phyloP scores from a whole-genome alignment of 2,888 invertebrate species.

The Rhingia campestris region DNA sequence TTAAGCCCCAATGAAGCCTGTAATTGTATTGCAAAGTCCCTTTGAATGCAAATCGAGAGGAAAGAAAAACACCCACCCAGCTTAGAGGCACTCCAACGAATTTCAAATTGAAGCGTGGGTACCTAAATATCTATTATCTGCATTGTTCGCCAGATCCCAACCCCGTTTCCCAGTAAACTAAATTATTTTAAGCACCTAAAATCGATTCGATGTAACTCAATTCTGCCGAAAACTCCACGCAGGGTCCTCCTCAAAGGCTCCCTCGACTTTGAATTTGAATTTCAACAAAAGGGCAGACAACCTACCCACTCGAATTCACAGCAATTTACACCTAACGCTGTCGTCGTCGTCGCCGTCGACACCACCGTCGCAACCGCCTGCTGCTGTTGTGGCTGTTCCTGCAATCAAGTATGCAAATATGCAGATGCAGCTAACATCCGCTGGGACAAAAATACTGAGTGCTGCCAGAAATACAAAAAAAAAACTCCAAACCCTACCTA shows the following conservation, averaged over 20 bases:
- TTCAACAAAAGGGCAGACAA: slow-evolving; percentile 60
- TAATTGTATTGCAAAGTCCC: too few species aligned
- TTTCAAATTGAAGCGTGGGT: background rate
- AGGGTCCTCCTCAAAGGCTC: background rate
- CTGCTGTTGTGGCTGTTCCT: slow-evolving; percentile 59
- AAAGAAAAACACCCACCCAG: too few species aligned
- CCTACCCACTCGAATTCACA: slow-evolving; percentile 47
- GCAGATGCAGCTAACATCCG: slow-evolving; percentile 74
- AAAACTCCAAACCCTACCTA: slow-evolving; percentile 26
- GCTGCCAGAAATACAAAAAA: slow-evolving; percentile 15
- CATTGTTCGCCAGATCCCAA: background rate
- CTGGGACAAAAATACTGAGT: slow-evolving; percentile 65
- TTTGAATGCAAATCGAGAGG: too few species aligned
- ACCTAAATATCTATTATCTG: background rate
- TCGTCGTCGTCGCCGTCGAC: slow-evolving; percentile 29
- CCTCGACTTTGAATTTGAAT: slow-evolving; percentile 21
- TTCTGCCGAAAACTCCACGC: slow-evolving; percentile 43
- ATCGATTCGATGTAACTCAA: slow-evolving; percentile 64
- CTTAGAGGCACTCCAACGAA: background rate
- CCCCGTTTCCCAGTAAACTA: slow-evolving; percentile 24
- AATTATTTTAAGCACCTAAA: slow-evolving; percentile 63
- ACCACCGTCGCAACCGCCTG: slow-evolving; percentile 14
- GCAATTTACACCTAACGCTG: slow-evolving; percentile 70
- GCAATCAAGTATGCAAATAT: slow-evolving; percentile 75
- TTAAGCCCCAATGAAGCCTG: too few species aligned